Evolutionary conservation across 2,113 vertebrate species (phyloP).

Genomic region (Rhinopomastus cyanomelas): DNA sequence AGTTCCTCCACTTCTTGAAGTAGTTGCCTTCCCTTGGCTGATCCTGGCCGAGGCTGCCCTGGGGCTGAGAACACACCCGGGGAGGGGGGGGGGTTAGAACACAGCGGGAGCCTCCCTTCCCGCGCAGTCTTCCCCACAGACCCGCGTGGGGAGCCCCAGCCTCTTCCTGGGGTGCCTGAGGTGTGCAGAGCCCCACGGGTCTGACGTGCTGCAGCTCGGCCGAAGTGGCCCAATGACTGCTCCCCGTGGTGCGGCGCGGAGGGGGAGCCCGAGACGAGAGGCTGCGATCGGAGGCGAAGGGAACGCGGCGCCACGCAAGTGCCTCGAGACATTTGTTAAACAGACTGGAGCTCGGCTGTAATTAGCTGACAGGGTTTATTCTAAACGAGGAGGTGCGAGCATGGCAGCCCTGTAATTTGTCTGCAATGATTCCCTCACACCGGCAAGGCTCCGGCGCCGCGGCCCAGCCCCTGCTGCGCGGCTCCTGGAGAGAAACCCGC

Average conservation of each 20-base stretch:
- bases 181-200: background rate
- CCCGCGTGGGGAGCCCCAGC: conserved; percentile 11
- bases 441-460: conserved; percentile 42
- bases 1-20: background rate
- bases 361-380: conserved; percentile 79
- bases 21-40: background rate
- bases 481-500: too few species aligned
- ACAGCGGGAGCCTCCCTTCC: background rate
- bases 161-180: background rate
- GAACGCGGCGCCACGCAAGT: conserved; percentile 23
- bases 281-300: conserved; percentile 40
- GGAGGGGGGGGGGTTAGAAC: background rate
- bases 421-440: conserved; percentile 72
- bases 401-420: conserved; percentile 75
- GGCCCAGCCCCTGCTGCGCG: too few species aligned
- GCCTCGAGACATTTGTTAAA: conserved; percentile 71
- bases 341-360: conserved; percentile 66
- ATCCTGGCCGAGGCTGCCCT: background rate
- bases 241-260: background rate
- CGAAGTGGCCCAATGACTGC: conserved; percentile 53
- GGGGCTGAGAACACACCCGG: background rate
- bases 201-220: conserved; percentile 28
- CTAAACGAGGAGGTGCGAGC: conserved; percentile 67
- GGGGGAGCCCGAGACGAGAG: background rate
- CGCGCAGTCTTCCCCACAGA: background rate